A percentile compares a stretch with the other conserved stretches of the same genome.
phyloP scores from a whole-genome alignment of 1,140 invertebrate species.

The Pristionchus pacificus region DNA sequence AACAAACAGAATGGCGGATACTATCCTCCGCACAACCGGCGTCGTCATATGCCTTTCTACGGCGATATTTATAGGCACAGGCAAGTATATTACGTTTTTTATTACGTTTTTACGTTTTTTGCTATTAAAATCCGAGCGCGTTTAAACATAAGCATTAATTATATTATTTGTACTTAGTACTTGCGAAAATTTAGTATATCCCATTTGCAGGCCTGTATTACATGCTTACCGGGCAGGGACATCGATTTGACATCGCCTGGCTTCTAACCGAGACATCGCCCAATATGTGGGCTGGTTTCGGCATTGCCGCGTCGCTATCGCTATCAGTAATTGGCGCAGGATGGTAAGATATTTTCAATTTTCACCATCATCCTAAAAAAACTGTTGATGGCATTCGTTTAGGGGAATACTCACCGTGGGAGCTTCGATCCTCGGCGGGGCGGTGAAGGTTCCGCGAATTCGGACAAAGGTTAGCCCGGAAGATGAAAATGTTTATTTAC shows the following conservation, averaged over 20 bases:
- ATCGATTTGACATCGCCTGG: conserved; percentile 63
- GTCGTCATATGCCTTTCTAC: conserved; percentile 27
- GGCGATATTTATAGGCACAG: conserved; percentile 34
- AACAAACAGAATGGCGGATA: conserved; percentile 31
- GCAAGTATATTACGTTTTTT: conserved; percentile 15
- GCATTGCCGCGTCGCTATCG: conserved; percentile 84
- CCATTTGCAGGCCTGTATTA: conserved; percentile 54
- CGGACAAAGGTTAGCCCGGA: no score
- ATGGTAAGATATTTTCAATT: conserved; percentile 67
- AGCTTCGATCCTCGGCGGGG: conserved; percentile 89
- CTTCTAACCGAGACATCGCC: conserved; percentile 56
- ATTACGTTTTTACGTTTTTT: no score
- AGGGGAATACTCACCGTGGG: conserved; percentile 92
- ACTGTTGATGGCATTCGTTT: conserved; percentile 28
- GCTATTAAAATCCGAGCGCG: no score
- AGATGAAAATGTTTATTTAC: no score
- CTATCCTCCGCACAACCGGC: conserved; percentile 35
- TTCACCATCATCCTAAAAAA: no score
- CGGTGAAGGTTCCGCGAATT: conserved; percentile 95
- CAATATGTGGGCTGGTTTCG: conserved; percentile 67
- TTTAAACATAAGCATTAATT: no score
- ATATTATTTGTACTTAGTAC: neutral
- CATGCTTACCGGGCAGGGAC: conserved; percentile 61
- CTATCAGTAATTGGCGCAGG: conserved; percentile 84
- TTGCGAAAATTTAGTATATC: no score